phyloP scores from a whole-genome alignment of 1,140 invertebrate genomes.

The Globodera ellingtonae region DNA sequence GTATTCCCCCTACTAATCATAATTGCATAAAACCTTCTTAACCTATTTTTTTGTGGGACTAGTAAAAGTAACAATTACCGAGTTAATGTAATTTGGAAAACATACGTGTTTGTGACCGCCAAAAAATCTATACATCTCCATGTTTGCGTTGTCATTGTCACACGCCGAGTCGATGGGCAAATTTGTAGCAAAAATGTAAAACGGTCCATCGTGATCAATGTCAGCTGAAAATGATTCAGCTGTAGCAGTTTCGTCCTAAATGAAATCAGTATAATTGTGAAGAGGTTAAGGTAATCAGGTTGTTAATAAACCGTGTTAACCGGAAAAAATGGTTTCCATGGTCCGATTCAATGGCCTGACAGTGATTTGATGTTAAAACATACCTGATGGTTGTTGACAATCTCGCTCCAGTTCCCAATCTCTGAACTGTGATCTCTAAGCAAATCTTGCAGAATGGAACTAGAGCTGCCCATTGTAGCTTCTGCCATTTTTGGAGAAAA shows the following conservation, averaged over 20 bases:
- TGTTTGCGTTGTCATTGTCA: not conserved
- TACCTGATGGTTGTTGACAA: constrained; percentile 23
- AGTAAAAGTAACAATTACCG: too few species aligned
- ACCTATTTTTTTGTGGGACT: too few species aligned
- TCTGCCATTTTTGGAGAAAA: not conserved
- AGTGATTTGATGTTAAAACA: not conserved
- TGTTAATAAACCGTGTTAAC: too few species aligned
- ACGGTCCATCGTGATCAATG: constrained; percentile 17
- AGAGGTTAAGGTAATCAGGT: not conserved
- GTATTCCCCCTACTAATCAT: too few species aligned
- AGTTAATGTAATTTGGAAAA: not conserved
- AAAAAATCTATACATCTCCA: constrained; percentile 11
- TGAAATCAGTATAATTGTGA: not conserved
- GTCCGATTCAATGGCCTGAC: not conserved
- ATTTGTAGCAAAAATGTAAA: constrained; percentile 19
- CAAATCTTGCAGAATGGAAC: constrained; percentile 22
- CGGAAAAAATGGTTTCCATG: too few species aligned
- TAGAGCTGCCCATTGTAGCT: not conserved
- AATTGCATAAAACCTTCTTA: too few species aligned
- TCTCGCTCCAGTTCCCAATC: constrained; percentile 19
- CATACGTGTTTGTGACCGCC: constrained; percentile 14
- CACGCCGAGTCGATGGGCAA: not conserved
- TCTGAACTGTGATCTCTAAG: constrained; percentile 18
- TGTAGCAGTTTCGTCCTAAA: constrained; percentile 1
- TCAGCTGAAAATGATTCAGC: constrained; percentile 1